Evolutionary conservation across 2,797 vertebrate species (phyloP), one percentile per base, ranked within the genome.

Genomic region (Intellagama lesueurii): DNA sequence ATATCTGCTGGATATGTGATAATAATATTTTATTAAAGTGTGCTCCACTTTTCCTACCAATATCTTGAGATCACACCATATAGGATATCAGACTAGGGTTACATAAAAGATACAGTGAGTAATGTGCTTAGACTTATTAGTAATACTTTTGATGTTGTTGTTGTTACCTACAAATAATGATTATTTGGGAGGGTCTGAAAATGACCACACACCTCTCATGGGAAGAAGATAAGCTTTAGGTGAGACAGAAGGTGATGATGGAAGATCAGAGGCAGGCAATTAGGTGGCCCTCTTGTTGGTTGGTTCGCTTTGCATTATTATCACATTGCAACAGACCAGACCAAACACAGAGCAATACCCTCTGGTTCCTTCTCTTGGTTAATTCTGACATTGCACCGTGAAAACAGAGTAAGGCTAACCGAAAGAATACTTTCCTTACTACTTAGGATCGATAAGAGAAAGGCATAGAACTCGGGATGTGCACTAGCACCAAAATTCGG

Each of bases 31-130:
- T 32, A 77, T 73, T 11, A 14, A 76, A 83, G 76, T 88, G 76
- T 88, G 56, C 30, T 68, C 87, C 87, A 88, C 44, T 66, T 88
- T 88, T 83, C n/a, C 40, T 68, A 17, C 40, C 19, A 76, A 52
- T 35, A 24, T 82, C 24, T n/a, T 52, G 66, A 17, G 40, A 76
- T 32, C 19, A 47, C 56, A 83, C 40, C 44, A 35, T 82, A 88
- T 76, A 66, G 40, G 70, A 66, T 88, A 88, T 49, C 70, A 66
- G 24, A 24, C 47, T 70, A n/a, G 56, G 80, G 66, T 66, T 24
- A 26, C 32, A 44, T 66, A 26, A 40, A 32, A 82, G 4, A 17
- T 68, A 32, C n/a, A 9, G 24, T n/a, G 11, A 40, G 64, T 87
- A 52, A 87, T 87, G 28, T 72, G 69, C 17, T 87, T 52, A 22